Evolutionary conservation across 2,797 vertebrate genomes (phyloP), one percentile per base, ranked within the genome.

Genomic region (Silurus lanzhouensis): DNA sequence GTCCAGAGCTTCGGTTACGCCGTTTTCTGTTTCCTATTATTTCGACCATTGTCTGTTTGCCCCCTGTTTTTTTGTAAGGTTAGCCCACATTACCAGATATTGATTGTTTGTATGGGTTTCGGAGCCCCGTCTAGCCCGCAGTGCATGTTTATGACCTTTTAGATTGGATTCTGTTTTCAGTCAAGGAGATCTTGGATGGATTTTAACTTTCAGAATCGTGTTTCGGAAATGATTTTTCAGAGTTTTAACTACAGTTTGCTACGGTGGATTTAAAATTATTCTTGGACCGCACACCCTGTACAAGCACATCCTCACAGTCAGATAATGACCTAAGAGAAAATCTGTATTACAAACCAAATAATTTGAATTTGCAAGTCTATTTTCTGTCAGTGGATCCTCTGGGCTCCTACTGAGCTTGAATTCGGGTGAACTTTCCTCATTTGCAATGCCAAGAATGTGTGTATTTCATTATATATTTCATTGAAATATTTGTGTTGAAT

Each of bases 31-130:
- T 63, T 64, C 13, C 7, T 63, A n/a, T 79, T 63, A 17, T 22
- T 63, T 46, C n/a, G 27, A 20, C 55, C 27, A 13, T 77, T 44
- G 61, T 19, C 22, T 64, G 78, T 80, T 64, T 25, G n/a, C 78
- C 64, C 78, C 64, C 60, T 14, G 17, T 25, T 63, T 63, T 63
- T 25, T 64, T 17, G 6, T 80, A 38, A 17, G 61, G 64, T 80
- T 80, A 80, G 46, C 38, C 44, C 44, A 64, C 25, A 6, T 44
- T n/a, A 46, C 77, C 77, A 80, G 60, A 48, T 80, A 80, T 80
- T 80, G 78, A 80, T 80, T 52, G 44, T 5, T 52, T 79, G 60
- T n/a, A 25, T 44, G 14, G 12, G 46, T 63, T 46, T 80, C 44
- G 17, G 46, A 48, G 44, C 38, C 60, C 14, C 10, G 38, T 80